A percentile compares a stretch with the other conserved stretches of the same genome.
Evolutionary conservation across 2,888 invertebrate genomes (phyloP).

Genomic region (Diabrotica balteata): DNA sequence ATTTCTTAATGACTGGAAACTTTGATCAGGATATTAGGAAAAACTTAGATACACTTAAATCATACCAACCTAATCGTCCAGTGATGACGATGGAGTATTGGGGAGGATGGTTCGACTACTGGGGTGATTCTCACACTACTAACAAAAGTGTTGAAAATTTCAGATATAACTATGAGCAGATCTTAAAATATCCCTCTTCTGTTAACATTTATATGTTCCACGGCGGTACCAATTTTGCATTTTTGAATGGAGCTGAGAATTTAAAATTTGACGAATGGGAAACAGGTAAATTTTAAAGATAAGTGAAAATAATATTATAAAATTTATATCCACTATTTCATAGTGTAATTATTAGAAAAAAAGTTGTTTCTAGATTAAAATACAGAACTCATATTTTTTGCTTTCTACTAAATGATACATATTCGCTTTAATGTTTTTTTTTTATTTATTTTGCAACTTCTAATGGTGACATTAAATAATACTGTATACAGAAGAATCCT

Average conservation of each 20-base stretch:
- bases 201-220: slow-evolving; percentile 93
- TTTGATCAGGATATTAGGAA: slow-evolving; percentile 59
- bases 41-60: slow-evolving; percentile 58
- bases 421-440: too few relatives aligned
- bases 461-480: too few relatives aligned
- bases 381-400: too few relatives aligned
- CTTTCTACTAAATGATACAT: too few relatives aligned
- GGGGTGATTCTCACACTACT: slow-evolving; percentile 55
- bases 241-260: slow-evolving; percentile 59
- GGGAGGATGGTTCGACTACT: slow-evolving; percentile 68
- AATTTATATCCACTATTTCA: too few relatives aligned
- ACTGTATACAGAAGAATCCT: too few relatives aligned
- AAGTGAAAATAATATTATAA: too few relatives aligned
- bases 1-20: slow-evolving; percentile 62
- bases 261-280: slow-evolving; percentile 31
- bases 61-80: slow-evolving; percentile 62
- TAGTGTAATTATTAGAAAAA: too few relatives aligned
- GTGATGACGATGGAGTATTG: slow-evolving; percentile 66
- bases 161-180: slow-evolving; percentile 39
- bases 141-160: slow-evolving; percentile 38
- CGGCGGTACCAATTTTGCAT: slow-evolving; percentile 88
- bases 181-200: slow-evolving; percentile 61
- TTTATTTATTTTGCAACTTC: too few relatives aligned
- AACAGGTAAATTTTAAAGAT: slow-evolving; percentile 22
- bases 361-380: too few relatives aligned